phyloP scores from a whole-genome alignment of 2,113 vertebrate genomes.

The Tragelaphus scriptus region DNA sequence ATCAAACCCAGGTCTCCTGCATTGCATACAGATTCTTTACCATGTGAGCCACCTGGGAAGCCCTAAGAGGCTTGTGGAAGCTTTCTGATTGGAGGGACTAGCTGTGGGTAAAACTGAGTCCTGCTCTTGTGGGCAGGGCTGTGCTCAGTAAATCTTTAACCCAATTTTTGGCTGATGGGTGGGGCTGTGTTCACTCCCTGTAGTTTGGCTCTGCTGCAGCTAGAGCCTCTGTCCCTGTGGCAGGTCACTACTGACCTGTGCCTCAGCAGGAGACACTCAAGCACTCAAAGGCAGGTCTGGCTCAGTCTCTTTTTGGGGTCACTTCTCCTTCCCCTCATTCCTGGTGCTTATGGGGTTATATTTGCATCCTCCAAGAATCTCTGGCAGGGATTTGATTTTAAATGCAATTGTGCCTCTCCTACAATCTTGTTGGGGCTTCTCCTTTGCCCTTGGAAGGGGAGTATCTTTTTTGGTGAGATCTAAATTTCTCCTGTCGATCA shows the following conservation, averaged over 20 bases:
- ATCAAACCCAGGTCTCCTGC: background rate
- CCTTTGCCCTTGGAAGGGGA: background rate
- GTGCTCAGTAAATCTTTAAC: background rate
- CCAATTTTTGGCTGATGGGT: background rate
- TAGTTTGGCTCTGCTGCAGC: background rate
- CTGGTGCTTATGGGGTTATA: background rate
- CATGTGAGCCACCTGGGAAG: background rate
- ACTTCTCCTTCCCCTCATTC: background rate
- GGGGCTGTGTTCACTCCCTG: background rate
- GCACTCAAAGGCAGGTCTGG: background rate
- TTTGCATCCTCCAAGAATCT: background rate
- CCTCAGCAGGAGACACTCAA: background rate
- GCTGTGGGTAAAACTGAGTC: background rate
- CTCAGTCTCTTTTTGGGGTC: background rate
- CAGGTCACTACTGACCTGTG: background rate
- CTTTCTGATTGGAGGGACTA: background rate
- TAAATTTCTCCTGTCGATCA: background rate
- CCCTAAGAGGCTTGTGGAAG: background rate
- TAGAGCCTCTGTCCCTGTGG: background rate
- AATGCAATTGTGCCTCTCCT: background rate
- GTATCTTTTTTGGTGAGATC: background rate
- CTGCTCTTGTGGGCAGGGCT: background rate
- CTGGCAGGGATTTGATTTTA: background rate
- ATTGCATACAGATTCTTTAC: background rate
- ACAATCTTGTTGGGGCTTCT: background rate